Conservation (phyloP, 2,797 vertebrate genomes). For the Scolopax rusticola region DNA sequence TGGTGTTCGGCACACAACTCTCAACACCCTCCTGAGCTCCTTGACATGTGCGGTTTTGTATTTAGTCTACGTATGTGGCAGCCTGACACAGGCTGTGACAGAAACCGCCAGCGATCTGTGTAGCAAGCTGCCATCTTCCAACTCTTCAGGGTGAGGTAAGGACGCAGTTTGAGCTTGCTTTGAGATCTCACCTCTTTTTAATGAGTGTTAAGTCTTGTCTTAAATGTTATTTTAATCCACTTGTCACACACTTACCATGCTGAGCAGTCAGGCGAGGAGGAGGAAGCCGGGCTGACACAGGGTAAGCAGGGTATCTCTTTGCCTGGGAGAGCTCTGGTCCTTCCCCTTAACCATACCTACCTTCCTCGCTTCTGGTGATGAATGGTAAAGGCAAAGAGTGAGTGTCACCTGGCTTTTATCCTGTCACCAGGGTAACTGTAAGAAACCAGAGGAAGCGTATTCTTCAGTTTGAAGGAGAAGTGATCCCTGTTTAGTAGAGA, state of each 20-base stretch:
- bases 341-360: not conserved
- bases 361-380: not conserved
- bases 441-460: not conserved
- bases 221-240: slow-evolving; percentile 29
- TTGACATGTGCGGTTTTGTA: not conserved
- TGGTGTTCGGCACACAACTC: not conserved
- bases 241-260: not conserved
- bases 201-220: not conserved
- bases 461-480: not conserved
- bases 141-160: not conserved
- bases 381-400: not conserved
- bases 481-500: not conserved
- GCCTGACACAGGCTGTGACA: not conserved
- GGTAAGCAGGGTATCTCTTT: not conserved
- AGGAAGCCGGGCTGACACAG: not conserved
- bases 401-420: not conserved
- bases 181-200: slow-evolving; percentile 9
- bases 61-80: not conserved
- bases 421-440: not conserved
- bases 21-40: not conserved
- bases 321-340: not conserved
- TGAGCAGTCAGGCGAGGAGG: not conserved
- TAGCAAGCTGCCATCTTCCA: not conserved
- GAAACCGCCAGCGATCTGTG: not conserved
- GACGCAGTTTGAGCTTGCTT: not conserved